Evolutionary conservation across 2,888 invertebrate species (phyloP).

Genomic region (Bursaphelenchus okinawaensis): DNA sequence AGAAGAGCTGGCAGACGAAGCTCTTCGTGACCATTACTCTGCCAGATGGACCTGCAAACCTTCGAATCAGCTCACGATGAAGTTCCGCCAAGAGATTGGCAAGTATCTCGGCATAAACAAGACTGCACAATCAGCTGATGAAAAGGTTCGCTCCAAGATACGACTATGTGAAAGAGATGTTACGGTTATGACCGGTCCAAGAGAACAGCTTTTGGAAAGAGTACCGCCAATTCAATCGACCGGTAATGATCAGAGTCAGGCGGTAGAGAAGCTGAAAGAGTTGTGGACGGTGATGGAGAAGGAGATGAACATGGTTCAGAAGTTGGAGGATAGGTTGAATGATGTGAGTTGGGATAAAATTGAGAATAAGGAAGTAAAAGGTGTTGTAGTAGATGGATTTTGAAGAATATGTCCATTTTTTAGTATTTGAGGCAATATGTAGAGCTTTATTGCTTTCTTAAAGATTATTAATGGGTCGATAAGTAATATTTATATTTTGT

Average conservation of each 20-base stretch:
- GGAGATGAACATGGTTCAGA: slow-evolving; percentile 61
- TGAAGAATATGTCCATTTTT: no score
- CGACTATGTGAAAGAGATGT: slow-evolving; percentile 12
- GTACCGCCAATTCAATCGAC: slow-evolving; percentile 66
- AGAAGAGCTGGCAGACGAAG: slow-evolving; percentile 66
- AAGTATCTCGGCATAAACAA: slow-evolving; percentile 86
- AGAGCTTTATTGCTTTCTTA: no score
- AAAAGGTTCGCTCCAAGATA: slow-evolving; percentile 7
- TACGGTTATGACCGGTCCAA: slow-evolving; percentile 10
- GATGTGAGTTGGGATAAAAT: slow-evolving; percentile 22
- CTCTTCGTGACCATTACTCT: slow-evolving; percentile 81
- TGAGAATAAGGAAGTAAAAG: background rate
- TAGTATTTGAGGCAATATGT: no score
- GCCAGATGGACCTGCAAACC: slow-evolving; percentile 85
- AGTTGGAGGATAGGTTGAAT: slow-evolving; percentile 79
- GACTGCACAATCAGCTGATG: slow-evolving; percentile 76
- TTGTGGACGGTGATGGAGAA: slow-evolving; percentile 14
- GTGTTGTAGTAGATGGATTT: no score
- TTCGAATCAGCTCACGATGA: slow-evolving; percentile 79
- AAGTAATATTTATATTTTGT: no score
- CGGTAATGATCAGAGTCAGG: slow-evolving; percentile 21
- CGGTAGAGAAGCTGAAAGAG: slow-evolving; percentile 30
- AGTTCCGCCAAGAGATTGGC: slow-evolving; percentile 75
- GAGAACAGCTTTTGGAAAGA: slow-evolving; percentile 68
- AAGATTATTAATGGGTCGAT: no score